A percentile compares a stretch with the other conserved stretches of the same genome.
Evolutionary conservation across 2,888 invertebrate genomes (phyloP).

Genomic region (Kuschelorhynchus macadamiae): DNA sequence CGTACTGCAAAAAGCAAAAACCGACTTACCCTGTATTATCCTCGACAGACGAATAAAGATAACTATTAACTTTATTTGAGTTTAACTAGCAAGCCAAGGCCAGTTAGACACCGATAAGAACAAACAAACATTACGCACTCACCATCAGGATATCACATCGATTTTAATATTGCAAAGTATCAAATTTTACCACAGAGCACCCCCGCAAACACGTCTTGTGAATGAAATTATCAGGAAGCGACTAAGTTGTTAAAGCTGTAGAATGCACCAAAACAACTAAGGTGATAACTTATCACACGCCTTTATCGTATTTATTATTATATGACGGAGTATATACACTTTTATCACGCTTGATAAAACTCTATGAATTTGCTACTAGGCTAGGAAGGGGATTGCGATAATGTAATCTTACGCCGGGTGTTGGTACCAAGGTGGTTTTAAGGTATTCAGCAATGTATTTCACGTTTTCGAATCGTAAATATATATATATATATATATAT

Average conservation of each 20-base stretch:
- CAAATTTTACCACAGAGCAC: slow-evolving; percentile 4
- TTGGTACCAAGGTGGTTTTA: slow-evolving; percentile 60
- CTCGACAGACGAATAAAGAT: too few species aligned
- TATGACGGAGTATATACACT: slow-evolving; percentile 63
- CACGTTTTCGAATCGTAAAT: too few species aligned
- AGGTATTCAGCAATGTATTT: too few species aligned
- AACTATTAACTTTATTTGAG: too few species aligned
- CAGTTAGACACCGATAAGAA: too few species aligned
- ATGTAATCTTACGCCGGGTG: slow-evolving; percentile 63
- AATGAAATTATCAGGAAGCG: slow-evolving; percentile 57
- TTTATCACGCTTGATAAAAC: slow-evolving; percentile 65
- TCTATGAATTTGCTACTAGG: slow-evolving; percentile 64
- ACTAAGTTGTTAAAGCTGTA: slow-evolving; percentile 55
- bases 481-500: too few species aligned
- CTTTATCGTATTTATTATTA: slow-evolving; percentile 63
- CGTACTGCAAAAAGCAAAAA: too few species aligned
- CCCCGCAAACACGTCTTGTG: slow-evolving; percentile 50
- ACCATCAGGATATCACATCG: not conserved
- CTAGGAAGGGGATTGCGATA: slow-evolving; percentile 64
- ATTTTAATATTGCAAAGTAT: slow-evolving; percentile 7
- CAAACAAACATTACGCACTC: not conserved
- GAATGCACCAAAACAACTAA: slow-evolving; percentile 64
- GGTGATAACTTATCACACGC: slow-evolving; percentile 66
- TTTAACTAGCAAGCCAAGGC: slow-evolving; percentile 3
- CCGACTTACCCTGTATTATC: too few species aligned